phyloP scores from a whole-genome alignment of 2,888 invertebrate species.

The Himalopsyche kuldschensis region DNA sequence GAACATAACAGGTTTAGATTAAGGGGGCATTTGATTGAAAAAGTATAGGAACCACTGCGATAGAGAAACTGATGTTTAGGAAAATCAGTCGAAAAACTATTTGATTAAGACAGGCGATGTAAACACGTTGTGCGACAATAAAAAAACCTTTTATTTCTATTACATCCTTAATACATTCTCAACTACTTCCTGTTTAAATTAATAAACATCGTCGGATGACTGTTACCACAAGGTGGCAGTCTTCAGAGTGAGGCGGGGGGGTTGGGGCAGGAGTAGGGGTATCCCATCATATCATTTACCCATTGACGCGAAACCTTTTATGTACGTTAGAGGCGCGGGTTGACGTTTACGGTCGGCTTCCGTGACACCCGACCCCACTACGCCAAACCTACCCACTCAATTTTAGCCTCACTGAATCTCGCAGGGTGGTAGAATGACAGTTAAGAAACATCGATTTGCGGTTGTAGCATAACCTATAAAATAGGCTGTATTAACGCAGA shows the following conservation, averaged over 20 bases:
- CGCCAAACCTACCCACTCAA: not conserved
- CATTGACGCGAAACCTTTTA: not conserved
- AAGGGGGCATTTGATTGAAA: no score
- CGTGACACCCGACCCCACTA: not conserved
- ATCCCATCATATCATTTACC: not conserved
- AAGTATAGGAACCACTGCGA: no score
- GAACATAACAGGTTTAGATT: no score
- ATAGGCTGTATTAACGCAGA: no score
- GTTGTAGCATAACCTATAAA: no score
- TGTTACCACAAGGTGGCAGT: not conserved
- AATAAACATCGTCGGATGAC: not conserved
- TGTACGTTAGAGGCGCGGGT: not conserved
- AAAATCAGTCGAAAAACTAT: no score
- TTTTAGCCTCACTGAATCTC: not conserved
- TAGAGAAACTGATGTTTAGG: no score
- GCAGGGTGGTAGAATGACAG: not conserved
- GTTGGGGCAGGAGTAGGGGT: not conserved
- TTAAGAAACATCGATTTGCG: no score
- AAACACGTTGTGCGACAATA: no score
- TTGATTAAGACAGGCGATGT: no score
- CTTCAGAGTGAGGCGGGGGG: not conserved
- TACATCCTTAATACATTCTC: no score
- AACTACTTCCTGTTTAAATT: not conserved
- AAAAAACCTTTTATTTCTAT: no score
- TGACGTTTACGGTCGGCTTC: not conserved